A percentile compares a stretch with the other conserved stretches of the same genome.
phyloP scores from a whole-genome alignment of 92 coral and sea anemone species.

The Palythoa caribaeorum region DNA sequence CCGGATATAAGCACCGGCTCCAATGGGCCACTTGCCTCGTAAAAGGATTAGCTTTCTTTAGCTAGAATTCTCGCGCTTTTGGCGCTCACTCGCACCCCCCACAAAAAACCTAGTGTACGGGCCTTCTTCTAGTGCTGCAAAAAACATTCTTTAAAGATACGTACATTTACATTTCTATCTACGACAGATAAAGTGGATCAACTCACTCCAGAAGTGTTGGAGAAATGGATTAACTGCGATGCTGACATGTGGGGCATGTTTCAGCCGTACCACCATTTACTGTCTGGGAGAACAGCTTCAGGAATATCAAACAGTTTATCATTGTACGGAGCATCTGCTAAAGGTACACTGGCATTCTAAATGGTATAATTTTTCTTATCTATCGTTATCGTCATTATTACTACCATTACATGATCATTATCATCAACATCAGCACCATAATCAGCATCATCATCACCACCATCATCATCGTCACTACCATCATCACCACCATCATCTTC shows the following conservation, averaged over 20 bases:
- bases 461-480: not conserved
- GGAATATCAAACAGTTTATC: conserved; percentile 78
- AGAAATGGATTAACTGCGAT: conserved; percentile 79
- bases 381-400: not conserved
- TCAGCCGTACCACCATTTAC: conserved; percentile 83
- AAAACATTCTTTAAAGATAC: too few species aligned
- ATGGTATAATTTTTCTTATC: not conserved
- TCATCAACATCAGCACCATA: not conserved
- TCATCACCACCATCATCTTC: not conserved
- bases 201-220: conserved; percentile 83
- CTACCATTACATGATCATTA: not conserved
- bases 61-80: too few species aligned
- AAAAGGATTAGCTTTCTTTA: too few species aligned
- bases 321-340: conserved; percentile 62
- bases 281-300: conserved; percentile 82
- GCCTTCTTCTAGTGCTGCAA: too few species aligned
- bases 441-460: not conserved
- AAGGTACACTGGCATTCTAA: conserved; percentile 38
- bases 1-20: too few species aligned
- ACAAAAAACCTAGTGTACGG: too few species aligned
- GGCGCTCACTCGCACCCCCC: too few species aligned
- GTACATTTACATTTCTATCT: not conserved
- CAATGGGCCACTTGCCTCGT: too few species aligned
- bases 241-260: conserved; percentile 87
- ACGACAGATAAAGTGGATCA: conserved; percentile 70